phyloP scores from a whole-genome alignment of 1,140 invertebrate species.

The Platyura marginata region DNA sequence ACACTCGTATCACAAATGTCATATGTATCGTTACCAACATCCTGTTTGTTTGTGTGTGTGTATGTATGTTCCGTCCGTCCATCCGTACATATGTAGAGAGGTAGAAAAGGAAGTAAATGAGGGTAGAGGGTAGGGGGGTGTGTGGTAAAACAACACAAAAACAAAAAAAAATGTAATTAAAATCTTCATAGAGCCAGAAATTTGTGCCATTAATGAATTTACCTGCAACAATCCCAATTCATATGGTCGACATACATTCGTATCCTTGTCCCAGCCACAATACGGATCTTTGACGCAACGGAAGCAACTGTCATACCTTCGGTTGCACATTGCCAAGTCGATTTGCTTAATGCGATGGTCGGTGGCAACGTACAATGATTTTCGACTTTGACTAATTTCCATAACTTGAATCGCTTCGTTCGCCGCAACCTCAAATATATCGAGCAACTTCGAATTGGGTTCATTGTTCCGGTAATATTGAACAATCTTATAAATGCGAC shows the following conservation, averaged over 20 bases:
- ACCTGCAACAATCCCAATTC: constrained; percentile 47
- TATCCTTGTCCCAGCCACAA: constrained; percentile 79
- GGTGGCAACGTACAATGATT: constrained; percentile 72
- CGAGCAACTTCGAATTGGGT: constrained; percentile 60
- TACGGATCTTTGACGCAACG: constrained; percentile 77
- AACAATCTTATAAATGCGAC: constrained; percentile 76
- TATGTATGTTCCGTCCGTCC: too few species aligned
- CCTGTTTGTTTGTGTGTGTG: too few species aligned
- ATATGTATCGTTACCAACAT: constrained; percentile 74
- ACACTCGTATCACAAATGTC: constrained; percentile 78
- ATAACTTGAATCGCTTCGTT: constrained; percentile 53
- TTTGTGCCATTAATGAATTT: constrained; percentile 3
- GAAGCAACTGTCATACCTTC: constrained; percentile 71
- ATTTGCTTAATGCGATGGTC: constrained; percentile 69
- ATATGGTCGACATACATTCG: constrained; percentile 62
- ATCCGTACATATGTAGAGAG: too few species aligned
- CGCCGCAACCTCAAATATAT: constrained; percentile 23
- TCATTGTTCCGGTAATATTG: constrained; percentile 64
- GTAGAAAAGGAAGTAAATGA: too few species aligned
- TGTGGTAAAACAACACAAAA: too few species aligned
- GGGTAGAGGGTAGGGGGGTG: too few species aligned
- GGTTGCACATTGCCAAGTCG: constrained; percentile 64
- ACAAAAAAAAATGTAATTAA: too few species aligned
- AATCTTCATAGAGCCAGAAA: too few species aligned
- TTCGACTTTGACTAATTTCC: constrained; percentile 66